Percentiles rank a stretch among this genome's conserved stretches.
Evolutionary conservation across 2,797 vertebrate species (phyloP).

Genomic region (Myripristis murdjan): DNA sequence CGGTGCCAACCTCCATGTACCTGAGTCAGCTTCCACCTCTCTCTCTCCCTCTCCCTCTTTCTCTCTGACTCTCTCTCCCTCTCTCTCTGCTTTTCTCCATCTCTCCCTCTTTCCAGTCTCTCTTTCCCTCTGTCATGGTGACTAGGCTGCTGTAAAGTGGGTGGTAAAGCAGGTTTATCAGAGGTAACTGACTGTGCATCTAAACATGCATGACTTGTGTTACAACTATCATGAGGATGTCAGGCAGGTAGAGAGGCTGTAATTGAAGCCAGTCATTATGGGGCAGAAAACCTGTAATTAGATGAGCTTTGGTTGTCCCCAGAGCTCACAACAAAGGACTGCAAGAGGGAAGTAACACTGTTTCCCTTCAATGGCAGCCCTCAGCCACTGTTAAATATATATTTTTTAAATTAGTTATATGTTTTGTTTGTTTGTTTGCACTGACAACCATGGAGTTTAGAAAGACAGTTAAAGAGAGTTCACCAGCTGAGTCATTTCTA

Average conservation of each 20-base stretch:
- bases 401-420: no score
- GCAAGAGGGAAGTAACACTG: not conserved
- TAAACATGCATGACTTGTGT: slow-evolving; percentile 13
- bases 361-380: not conserved
- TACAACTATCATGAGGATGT: slow-evolving; percentile 18
- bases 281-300: slow-evolving; percentile 48
- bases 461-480: no score
- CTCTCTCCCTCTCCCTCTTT: slow-evolving; percentile 13
- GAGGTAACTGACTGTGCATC: not conserved
- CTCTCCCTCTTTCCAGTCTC: not conserved
- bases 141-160: slow-evolving; percentile 42
- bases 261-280: slow-evolving; percentile 29
- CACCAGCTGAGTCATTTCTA: no score
- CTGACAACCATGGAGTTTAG: no score
- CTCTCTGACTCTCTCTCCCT: slow-evolving; percentile 12
- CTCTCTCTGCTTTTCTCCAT: not conserved
- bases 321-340: slow-evolving; percentile 40
- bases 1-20: slow-evolving; percentile 22
- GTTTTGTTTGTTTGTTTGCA: no score
- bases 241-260: not conserved
- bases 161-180: slow-evolving; percentile 41
- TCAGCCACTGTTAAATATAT: no score
- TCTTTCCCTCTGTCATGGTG: slow-evolving; percentile 36
- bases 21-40: slow-evolving; percentile 51
- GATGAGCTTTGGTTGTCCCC: slow-evolving; percentile 17